phyloP scores from a whole-genome alignment of 2,888 invertebrate species.

The Eristalinus aeneus region DNA sequence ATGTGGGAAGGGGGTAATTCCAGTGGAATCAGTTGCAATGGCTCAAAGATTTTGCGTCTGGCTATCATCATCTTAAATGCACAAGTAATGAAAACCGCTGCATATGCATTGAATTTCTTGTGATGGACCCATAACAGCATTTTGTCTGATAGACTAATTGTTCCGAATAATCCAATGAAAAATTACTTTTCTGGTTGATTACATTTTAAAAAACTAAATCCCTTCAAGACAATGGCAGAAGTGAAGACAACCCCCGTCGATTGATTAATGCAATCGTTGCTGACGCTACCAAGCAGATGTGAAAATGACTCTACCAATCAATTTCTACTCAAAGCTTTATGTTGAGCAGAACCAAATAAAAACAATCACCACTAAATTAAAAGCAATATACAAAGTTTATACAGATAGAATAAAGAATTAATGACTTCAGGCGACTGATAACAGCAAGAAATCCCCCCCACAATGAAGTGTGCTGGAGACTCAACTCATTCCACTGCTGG shows the following conservation, averaged over 20 bases:
- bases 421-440: slow-evolving; percentile 55
- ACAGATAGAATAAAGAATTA: slow-evolving; percentile 43
- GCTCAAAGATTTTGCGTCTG: neutral
- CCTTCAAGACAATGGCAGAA: slow-evolving; percentile 10
- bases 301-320: slow-evolving; percentile 51
- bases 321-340: slow-evolving; percentile 28
- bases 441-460: slow-evolving; percentile 38
- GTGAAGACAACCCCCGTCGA: slow-evolving; percentile 35
- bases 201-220: slow-evolving; percentile 23
- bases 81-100: too few relatives aligned
- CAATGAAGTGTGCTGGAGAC: neutral
- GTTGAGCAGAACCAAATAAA: slow-evolving; percentile 10
- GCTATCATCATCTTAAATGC: too few relatives aligned
- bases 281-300: slow-evolving; percentile 30
- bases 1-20: neutral
- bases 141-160: neutral
- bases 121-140: too few relatives aligned
- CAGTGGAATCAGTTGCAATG: neutral
- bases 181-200: slow-evolving; percentile 16
- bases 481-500: slow-evolving; percentile 9
- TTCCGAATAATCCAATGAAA: neutral
- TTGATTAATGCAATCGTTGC: slow-evolving; percentile 61
- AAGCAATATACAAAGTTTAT: slow-evolving; percentile 54
- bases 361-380: slow-evolving; percentile 25
- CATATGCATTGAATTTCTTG: too few relatives aligned